These are phyloP conservation scores for Podarcis cretensis DNA, from an alignment of 2,113 vertebrate species.

Conservation along the genomic window DNA sequence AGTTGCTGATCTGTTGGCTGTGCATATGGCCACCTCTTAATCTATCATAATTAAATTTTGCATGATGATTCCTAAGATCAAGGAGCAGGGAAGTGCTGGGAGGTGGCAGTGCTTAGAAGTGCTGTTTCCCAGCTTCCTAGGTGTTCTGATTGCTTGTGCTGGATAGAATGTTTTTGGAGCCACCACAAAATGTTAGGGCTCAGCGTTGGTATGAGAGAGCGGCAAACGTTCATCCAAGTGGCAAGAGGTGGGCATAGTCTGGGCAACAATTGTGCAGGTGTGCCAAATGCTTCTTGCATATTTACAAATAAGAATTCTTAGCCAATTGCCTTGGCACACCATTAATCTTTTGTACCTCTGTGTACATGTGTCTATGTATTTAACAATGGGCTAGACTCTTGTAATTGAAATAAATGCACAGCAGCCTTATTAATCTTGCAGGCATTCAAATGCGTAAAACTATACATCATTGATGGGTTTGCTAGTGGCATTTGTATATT, in stretches of 20 bases:
- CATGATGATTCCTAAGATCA: no score
- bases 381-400: not conserved
- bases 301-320: not conserved
- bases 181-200: not conserved
- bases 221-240: not conserved
- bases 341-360: not conserved
- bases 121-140: not conserved
- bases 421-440: not conserved
- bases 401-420: not conserved
- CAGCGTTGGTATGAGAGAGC: not conserved
- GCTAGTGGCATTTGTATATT: not conserved
- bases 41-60: no score
- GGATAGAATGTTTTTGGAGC: not conserved
- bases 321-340: not conserved
- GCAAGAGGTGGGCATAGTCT: not conserved
- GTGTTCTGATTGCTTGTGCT: no score
- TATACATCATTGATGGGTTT: not conserved
- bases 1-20: no score
- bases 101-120: no score
- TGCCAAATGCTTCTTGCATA: not conserved
- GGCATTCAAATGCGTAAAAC: not conserved
- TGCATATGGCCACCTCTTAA: no score
- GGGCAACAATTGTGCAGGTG: not conserved
- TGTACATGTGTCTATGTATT: not conserved
- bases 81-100: no score